These are phyloP conservation scores for Chloroclysta siterata DNA, from an alignment of 2,888 invertebrate species.

Conservation along the genomic window DNA sequence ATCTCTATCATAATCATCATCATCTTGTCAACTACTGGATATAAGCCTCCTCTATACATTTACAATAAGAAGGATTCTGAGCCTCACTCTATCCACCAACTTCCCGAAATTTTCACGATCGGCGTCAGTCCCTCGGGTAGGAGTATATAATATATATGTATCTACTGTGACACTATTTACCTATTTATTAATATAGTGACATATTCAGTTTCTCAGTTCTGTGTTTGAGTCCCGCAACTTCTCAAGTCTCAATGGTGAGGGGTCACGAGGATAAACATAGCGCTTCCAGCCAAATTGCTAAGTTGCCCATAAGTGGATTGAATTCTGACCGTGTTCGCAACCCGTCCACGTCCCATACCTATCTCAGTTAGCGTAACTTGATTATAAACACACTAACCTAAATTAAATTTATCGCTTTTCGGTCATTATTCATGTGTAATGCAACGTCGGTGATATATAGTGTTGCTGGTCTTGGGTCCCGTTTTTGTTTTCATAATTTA, in stretches of 20 bases:
- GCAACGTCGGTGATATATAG: not conserved
- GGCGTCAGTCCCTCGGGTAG: no score
- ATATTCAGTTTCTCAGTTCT: constrained; percentile 36
- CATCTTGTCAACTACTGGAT: no score
- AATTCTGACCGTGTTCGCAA: constrained; percentile 58
- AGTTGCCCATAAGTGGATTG: constrained; percentile 74
- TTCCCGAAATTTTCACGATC: no score
- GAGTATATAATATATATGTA: no score
- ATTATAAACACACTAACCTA: constrained; percentile 39
- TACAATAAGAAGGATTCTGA: no score
- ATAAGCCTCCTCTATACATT: no score
- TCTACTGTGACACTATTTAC: no score
- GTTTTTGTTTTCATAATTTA: no score
- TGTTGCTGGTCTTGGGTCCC: no score
- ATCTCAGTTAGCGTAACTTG: constrained; percentile 40
- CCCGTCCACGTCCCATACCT: constrained; percentile 46
- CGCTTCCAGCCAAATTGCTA: constrained; percentile 66
- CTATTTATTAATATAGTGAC: no score
- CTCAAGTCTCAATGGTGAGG: constrained; percentile 63
- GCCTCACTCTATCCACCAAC: no score
- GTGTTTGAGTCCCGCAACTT: constrained; percentile 54
- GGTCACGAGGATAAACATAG: constrained; percentile 71
- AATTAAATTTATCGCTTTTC: constrained; percentile 39
- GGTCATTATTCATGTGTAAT: constrained; percentile 23
- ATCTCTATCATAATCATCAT: no score